Percentiles rank a stretch among this genome's conserved stretches.
Evolutionary conservation across 2,797 vertebrate genomes (phyloP).

Genomic region (Antrozous pallidus): DNA sequence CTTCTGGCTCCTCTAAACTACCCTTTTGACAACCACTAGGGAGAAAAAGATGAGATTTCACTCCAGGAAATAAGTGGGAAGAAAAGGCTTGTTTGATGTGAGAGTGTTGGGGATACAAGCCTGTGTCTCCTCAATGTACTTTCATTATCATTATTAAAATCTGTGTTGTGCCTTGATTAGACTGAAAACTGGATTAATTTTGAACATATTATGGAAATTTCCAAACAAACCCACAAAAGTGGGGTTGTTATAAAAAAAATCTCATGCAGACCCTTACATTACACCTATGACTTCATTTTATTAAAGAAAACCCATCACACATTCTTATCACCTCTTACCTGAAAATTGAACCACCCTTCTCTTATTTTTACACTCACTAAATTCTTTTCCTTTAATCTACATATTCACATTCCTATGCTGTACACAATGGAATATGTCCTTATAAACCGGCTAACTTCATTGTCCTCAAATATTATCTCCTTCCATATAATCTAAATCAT

Average conservation of each 20-base stretch:
- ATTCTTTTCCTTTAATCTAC: neutral
- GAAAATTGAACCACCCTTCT: neutral
- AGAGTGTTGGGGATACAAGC: neutral
- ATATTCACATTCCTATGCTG: neutral
- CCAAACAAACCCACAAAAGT: neutral
- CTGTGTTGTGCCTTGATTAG: neutral
- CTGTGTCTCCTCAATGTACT: neutral
- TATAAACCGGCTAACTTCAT: neutral
- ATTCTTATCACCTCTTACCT: neutral
- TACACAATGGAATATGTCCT: neutral
- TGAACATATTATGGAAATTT: neutral
- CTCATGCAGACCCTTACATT: neutral
- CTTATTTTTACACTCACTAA: neutral
- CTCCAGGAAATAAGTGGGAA: neutral
- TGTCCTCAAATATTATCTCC: neutral
- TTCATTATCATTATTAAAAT: neutral
- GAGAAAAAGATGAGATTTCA: neutral
- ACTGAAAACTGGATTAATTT: neutral
- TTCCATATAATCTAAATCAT: neutral
- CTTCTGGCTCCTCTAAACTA: neutral
- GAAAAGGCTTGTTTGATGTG: neutral
- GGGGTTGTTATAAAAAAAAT: neutral
- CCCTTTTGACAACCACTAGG: neutral
- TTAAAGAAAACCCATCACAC: neutral
- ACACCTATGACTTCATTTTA: neutral